A percentile compares a stretch with the other conserved stretches of the same genome.
Conservation (phyloP, 2,113 vertebrate species). For the Macrotis lagotis region DNA sequence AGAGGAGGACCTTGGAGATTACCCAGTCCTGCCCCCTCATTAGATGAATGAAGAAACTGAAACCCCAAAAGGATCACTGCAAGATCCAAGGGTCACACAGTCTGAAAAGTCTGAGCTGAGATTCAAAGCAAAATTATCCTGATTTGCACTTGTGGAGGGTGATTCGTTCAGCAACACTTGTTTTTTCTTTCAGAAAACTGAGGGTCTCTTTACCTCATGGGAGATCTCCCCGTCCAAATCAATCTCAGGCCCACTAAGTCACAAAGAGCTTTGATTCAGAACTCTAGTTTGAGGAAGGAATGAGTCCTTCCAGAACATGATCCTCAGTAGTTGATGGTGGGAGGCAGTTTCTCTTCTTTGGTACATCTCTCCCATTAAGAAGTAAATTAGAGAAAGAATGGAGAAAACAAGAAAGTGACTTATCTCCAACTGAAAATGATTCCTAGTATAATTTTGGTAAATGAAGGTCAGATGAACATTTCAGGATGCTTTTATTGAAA, state of each 20-base stretch:
- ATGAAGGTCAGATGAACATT: constrained; percentile 35
- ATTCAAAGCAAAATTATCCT: no score
- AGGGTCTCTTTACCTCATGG: background rate
- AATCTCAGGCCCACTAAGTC: constrained; percentile 19
- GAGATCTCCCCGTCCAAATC: background rate
- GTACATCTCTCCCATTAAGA: constrained; percentile 18
- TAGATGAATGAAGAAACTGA: no score
- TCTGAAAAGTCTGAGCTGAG: no score
- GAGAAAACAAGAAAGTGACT: constrained; percentile 28
- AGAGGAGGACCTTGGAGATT: no score
- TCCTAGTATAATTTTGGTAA: constrained; percentile 39
- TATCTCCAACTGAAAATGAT: constrained; percentile 52
- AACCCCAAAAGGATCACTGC: no score
- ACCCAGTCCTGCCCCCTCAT: no score
- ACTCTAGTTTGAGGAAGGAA: constrained; percentile 46
- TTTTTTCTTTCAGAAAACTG: background rate
- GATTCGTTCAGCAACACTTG: background rate
- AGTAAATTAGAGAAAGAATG: constrained; percentile 29
- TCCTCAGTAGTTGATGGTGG: constrained; percentile 41
- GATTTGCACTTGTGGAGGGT: background rate
- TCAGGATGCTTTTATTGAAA: constrained; percentile 23
- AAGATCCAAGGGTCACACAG: no score
- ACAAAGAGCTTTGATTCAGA: constrained; percentile 50
- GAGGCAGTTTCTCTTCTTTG: constrained; percentile 53
- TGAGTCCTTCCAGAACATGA: constrained; percentile 32